Base-by-base conservation (phyloP, 2,888 invertebrate species). In the Caenorhabditis panamensis region DNA sequence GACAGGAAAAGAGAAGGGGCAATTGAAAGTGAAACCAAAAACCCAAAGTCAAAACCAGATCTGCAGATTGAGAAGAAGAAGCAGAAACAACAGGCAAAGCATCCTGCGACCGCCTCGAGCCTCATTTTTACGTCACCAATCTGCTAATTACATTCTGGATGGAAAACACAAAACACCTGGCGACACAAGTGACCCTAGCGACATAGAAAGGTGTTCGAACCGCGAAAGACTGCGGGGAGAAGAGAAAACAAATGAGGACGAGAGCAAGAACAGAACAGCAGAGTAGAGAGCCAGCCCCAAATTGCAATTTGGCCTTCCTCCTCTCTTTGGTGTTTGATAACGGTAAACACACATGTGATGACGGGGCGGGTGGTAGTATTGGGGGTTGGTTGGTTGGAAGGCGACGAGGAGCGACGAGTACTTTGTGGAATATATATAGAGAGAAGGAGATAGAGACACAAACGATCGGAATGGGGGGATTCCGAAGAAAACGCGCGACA, bases 281-380 rank as follows among this genome's bases (percentile, higher is more conserved):
- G 53, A 66, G 73, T 44, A 75, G 66, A n/a, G n/a, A 75, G 59
- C 66, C 66, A 75, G 66, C 64, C n/a, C n/a, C 61, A 67, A 66
- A 75, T 75, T 75, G 66, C 75, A 75, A 75, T 66, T 66, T 66
- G 75, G 75, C 66, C 66, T 66, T 75, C 66, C 61, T 66, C 66
- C 66, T 66, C 61, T 66, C 66, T 75, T 66, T 75, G 75, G 61
- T 66, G 66, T 75, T 75, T 75, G 75, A 75, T 75, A 75, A 75
- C 75, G 75, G 75, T 75, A 75, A 75, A 75, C 75, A 75, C 75
- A 66, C 66, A 66, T 61, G 59, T 61, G 59, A 61, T 64, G 63
- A 66, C 58, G 66, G 44, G 63, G 58, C 58, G 66, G 44, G 37
- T 47, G 53, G 59, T 59, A 59, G 59, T 64, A 58, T 51, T 64